Evolutionary conservation across 2,888 invertebrate genomes (phyloP), one percentile per base, ranked within the genome.

Genomic region (Lysandra coridon): DNA sequence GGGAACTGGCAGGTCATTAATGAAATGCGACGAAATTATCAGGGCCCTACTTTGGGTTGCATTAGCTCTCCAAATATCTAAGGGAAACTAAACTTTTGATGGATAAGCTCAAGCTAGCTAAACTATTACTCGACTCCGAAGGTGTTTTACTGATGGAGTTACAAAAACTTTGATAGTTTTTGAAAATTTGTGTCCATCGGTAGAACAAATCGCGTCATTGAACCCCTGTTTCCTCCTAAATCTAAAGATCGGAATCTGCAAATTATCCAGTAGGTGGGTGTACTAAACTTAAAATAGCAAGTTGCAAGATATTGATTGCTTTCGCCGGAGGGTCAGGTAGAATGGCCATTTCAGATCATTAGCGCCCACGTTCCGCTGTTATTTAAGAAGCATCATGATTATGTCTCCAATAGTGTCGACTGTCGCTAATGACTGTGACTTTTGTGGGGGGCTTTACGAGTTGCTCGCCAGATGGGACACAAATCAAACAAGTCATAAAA

Each of bases 391-490:
- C 73, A 73, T 73, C 30, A 76, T 76, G 73, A 64, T 81, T 82
- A 82, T 76, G 57, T 82, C 82, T 82, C 83, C 82, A 83, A 30
- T 78, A 78, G 81, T 82, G 80, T 80, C 78, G 80, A 78, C 81
- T 82, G 80, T 80, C 78, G 80, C 79, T 83, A 84, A 83, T 84
- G 82, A 83, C 83, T 81, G 81, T 80, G 80, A 75, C 80, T 82
- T 79, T 80, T 82, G 84, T 81, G 83, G 84, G 84, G 84, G 83
- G 81, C 81, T 81, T 81, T 82, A 81, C 80, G 80, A 80, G 81
- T 81, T 79, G 77, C 78, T 17, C 80, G 82, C 84, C 85, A 84
- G 84, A 84, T 84, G 85, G 81, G 69, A 69, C 69, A 69, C 17
- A 69, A 69, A 69, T 69, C 69, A 69, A 69, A 69, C 33, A 69